These are phyloP conservation scores for Megalurothrips usitatus DNA, from an alignment of 2,888 invertebrate genomes.

Conservation along the genomic window DNA sequence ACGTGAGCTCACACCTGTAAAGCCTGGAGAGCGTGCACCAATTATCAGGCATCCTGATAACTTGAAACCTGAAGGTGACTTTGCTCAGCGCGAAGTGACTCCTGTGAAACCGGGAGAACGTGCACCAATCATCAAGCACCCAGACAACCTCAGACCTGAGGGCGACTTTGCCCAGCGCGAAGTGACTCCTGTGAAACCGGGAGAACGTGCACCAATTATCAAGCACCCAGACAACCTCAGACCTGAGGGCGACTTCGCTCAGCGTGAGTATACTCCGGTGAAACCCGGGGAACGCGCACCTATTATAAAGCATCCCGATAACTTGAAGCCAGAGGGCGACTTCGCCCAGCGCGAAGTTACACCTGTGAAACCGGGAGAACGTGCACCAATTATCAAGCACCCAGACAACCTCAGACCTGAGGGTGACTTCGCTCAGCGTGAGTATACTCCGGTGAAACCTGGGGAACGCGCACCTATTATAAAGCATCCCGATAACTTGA, in stretches of 20 bases:
- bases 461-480: conserved; percentile 41
- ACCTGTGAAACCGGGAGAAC: conserved; percentile 43
- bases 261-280: conserved; percentile 39
- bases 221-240: conserved; percentile 52
- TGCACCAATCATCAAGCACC: conserved; percentile 44
- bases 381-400: conserved; percentile 43
- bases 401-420: conserved; percentile 51
- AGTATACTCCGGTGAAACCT: conserved; percentile 35
- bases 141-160: conserved; percentile 51
- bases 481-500: conserved; percentile 42
- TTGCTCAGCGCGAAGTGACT: conserved; percentile 41
- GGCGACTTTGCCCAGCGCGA: conserved; percentile 45
- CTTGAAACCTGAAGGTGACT: conserved; percentile 54
- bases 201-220: conserved; percentile 44
- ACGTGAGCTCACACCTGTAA: conserved; percentile 43
- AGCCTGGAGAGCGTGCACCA: conserved; percentile 48
- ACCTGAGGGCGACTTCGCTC: conserved; percentile 53
- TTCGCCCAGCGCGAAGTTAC: conserved; percentile 48
- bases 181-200: conserved; percentile 41
- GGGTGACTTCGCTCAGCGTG: conserved; percentile 48
- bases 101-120: conserved; percentile 48
- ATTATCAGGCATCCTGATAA: conserved; percentile 51
- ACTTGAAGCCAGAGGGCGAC: conserved; percentile 45
- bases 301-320: conserved; percentile 47
- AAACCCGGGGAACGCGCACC: conserved; percentile 47